These are phyloP conservation scores for Tiliacea aurago DNA, from an alignment of 2,888 invertebrate genomes.

Conservation along the genomic window DNA sequence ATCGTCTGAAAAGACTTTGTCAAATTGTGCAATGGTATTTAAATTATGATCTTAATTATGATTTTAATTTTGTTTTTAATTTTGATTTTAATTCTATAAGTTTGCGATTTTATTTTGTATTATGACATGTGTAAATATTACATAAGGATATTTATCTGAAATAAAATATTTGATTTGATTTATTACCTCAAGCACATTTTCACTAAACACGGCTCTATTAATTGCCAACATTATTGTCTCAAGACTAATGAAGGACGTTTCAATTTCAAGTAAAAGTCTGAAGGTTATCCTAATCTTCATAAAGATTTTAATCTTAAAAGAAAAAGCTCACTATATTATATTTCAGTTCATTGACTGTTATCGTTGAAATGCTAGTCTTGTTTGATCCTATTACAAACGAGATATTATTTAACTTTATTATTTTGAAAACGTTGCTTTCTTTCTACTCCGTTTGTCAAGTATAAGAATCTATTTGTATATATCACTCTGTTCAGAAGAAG, in stretches of 20 bases:
- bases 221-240: not conserved
- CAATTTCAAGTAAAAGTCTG: constrained; percentile 19
- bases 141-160: no score
- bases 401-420: constrained; percentile 25
- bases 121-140: no score
- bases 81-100: no score
- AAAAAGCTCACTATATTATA: constrained; percentile 49
- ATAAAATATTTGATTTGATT: no score
- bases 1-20: constrained; percentile 58
- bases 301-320: constrained; percentile 47
- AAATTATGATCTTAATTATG: no score
- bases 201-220: not conserved
- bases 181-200: not conserved
- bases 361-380: constrained; percentile 44
- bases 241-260: constrained; percentile 1
- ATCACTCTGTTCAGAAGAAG: constrained; percentile 1
- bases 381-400: constrained; percentile 48
- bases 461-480: not conserved
- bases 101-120: no score
- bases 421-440: not conserved
- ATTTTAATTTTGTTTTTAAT: no score
- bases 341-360: constrained; percentile 52
- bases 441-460: not conserved
- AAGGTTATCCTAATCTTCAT: constrained; percentile 41
- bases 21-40: constrained; percentile 53